Base-by-base conservation (phyloP, 2,888 invertebrate species). In the Eilema depressum region DNA sequence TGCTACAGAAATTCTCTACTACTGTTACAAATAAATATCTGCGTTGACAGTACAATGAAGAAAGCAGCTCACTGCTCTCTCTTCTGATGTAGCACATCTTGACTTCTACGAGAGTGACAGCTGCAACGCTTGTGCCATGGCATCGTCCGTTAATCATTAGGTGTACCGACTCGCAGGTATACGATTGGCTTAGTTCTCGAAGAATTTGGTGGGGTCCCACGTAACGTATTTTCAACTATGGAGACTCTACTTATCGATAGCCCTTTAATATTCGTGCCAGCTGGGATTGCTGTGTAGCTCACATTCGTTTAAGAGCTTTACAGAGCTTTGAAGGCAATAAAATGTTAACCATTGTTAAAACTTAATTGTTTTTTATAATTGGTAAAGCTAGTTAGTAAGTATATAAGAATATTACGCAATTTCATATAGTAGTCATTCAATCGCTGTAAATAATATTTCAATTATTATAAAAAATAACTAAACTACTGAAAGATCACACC, bases 401-500 rank as follows among this genome's bases (percentile, higher is more conserved):
- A n/a, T n/a, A 7, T 4, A 4, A 7, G 30, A 30, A 30, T 30
- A 4, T 30, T 30, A 33, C 33, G 33, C 10, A 33, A 33, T 33
- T 33, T 10, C 10, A 33, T 8, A 33, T 33, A 33, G 10, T 33
- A 33, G 10, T 33, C 33, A 33, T 33, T 33, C 33, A 33, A 33
- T 33, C 33, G 10, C 33, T 33, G 10, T 33, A 33, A 47, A 20
- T 20, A 20, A 47, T 70, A 71, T 72, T 53, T 37, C 25, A 47
- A 63, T 69, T 69, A 74, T 33, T 62, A 73, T 66, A 74, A 69
- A n/a, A 66, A 72, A 59, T 71, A 68, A 25, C n/a, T n/a, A n/a
- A n/a, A n/a, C n/a, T n/a, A n/a, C n/a, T n/a, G n/a, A n/a, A n/a
- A n/a, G n/a, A n/a, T n/a, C n/a, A n/a, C n/a, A n/a, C n/a, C n/a